These are phyloP conservation scores for Dipodomys merriami DNA, from an alignment of 2,113 vertebrate genomes.

Conservation along the genomic window DNA sequence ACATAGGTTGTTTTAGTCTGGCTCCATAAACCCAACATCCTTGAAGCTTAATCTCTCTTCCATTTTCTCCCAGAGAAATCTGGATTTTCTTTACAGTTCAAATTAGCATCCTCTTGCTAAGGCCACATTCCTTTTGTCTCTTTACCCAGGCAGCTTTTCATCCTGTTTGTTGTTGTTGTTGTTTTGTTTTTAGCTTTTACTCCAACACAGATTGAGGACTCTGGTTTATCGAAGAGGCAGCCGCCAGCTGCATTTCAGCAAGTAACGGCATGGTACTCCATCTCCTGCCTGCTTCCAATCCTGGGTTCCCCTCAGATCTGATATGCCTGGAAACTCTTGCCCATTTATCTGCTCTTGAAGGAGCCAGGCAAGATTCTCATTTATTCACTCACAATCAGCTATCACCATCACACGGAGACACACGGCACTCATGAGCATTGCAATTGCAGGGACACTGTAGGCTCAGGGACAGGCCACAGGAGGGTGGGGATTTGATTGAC, in stretches of 20 bases:
- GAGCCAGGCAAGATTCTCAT: conserved; percentile 53
- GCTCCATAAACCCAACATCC: background rate
- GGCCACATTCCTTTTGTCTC: background rate
- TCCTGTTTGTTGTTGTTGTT: background rate
- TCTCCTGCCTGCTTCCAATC: background rate
- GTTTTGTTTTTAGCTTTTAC: background rate
- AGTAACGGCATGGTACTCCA: background rate
- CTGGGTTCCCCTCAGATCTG: conserved; percentile 39
- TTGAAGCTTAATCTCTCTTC: background rate
- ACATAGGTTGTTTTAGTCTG: background rate
- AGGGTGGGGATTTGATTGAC: background rate
- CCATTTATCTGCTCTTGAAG: conserved; percentile 55
- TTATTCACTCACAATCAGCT: conserved; percentile 26
- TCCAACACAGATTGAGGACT: background rate
- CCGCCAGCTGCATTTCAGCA: background rate
- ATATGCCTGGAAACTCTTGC: background rate
- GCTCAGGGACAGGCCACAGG: background rate
- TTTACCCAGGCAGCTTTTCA: background rate
- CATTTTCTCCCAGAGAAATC: background rate
- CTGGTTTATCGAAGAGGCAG: background rate
- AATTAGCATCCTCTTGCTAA: background rate
- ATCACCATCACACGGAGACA: background rate
- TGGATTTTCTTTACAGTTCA: background rate
- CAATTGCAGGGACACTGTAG: background rate
- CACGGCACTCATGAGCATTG: rapidly evolving